These are phyloP conservation scores for Drosophila nikananu DNA, from an alignment of 1,140 invertebrate species.

Conservation along the genomic window DNA sequence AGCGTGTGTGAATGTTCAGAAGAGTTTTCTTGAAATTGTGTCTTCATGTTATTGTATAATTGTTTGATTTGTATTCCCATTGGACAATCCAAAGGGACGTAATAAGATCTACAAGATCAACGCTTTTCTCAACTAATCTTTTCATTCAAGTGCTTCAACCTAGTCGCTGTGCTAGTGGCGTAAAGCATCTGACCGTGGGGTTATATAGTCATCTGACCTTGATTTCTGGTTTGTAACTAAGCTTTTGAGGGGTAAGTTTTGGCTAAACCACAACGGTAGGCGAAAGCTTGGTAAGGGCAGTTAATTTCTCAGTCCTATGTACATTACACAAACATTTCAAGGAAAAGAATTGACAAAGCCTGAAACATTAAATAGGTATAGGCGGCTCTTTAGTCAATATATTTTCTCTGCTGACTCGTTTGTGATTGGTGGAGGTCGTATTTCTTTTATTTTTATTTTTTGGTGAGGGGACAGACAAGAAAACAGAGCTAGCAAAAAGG, in stretches of 20 bases:
- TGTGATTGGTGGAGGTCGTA: conserved; percentile 19
- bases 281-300: conserved; percentile 38
- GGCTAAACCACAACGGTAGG: conserved; percentile 28
- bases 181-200: conserved; percentile 34
- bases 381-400: conserved; percentile 44
- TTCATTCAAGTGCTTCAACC: conserved; percentile 51
- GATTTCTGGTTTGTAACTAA: conserved; percentile 54
- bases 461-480: conserved; percentile 67
- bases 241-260: conserved; percentile 35
- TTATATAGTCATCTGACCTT: conserved; percentile 25
- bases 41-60: conserved; percentile 66
- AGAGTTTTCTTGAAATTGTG: conserved; percentile 72
- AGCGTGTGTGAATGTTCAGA: conserved; percentile 86
- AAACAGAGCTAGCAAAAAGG: conserved; percentile 73
- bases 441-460: conserved; percentile 9
- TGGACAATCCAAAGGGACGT: conserved; percentile 1
- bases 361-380: conserved; percentile 17
- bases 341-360: conserved; percentile 51
- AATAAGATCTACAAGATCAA: conserved; percentile 40
- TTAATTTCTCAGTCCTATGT: conserved; percentile 69
- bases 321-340: conserved; percentile 61
- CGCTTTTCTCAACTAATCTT: conserved; percentile 57
- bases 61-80: conserved; percentile 26
- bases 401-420: conserved; percentile 38
- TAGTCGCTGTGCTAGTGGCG: conserved; percentile 36